A percentile compares a stretch with the other conserved stretches of the same genome.
Conservation (phyloP, 2,113 vertebrate genomes). For the Nicator chloris region DNA sequence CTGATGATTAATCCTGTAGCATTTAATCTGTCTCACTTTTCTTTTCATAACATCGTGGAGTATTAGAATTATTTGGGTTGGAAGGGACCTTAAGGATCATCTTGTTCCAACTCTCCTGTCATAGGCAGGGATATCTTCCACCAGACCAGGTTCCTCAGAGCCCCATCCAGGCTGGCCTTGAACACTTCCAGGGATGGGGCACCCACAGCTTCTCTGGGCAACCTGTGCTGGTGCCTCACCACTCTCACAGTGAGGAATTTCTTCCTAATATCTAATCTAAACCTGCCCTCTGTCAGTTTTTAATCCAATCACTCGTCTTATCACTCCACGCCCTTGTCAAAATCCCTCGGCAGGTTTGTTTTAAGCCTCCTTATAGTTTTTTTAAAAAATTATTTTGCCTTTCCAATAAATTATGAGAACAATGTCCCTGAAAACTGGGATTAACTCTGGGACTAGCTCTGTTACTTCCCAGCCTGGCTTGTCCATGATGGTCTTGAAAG, state of each 20-base stretch:
- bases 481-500: not conserved
- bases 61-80: not conserved
- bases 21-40: not conserved
- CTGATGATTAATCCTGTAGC: not conserved
- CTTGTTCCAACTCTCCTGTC: not conserved
- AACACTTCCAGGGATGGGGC: not conserved
- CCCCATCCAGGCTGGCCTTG: not conserved
- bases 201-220: not conserved
- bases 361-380: rapidly evolving
- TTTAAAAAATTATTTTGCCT: not conserved
- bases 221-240: not conserved
- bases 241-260: not conserved
- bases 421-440: not conserved
- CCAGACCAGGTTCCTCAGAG: not conserved
- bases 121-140: not conserved
- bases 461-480: not conserved
- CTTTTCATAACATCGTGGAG: not conserved
- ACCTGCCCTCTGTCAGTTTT: not conserved
- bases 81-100: not conserved
- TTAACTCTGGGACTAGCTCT: not conserved
- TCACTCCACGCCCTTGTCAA: not conserved
- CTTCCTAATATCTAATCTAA: not conserved
- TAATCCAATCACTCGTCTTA: not conserved
- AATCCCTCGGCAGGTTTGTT: not conserved
- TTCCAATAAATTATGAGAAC: not conserved